A percentile compares a stretch with the other conserved stretches of the same genome.
These are phyloP conservation scores for Sturnira hondurensis DNA, from an alignment of 2,113 vertebrate species.

Conservation along the genomic window DNA sequence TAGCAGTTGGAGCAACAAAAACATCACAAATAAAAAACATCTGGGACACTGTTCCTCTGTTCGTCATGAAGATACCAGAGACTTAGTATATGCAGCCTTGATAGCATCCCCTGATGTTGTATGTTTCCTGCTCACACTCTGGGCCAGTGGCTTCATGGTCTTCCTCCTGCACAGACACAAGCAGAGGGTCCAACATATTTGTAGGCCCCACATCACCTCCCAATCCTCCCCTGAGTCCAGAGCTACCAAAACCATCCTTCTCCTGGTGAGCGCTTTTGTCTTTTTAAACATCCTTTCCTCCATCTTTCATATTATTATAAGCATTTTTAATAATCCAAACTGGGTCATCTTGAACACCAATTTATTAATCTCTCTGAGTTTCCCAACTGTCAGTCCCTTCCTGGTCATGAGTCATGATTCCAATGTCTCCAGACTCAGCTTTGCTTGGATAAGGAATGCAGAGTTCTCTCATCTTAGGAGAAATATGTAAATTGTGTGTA, in stretches of 20 bases:
- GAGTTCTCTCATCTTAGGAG: too few relatives aligned
- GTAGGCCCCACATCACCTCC: fast-evolving
- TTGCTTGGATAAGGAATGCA: neutral
- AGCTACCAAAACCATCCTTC: neutral
- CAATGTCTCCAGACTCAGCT: neutral
- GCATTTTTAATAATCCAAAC: neutral
- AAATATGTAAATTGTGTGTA: neutral
- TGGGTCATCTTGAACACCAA: fast-evolving
- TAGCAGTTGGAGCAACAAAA: neutral
- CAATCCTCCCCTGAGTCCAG: neutral
- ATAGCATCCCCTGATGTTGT: neutral
- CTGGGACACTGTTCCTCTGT: neutral
- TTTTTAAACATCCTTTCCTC: neutral
- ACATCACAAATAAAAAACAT: neutral
- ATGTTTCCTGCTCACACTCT: neutral
- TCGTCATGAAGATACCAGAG: fast-evolving
- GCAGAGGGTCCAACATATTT: neutral
- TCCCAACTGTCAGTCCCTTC: neutral
- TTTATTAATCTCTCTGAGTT: neutral
- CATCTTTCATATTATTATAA: neutral
- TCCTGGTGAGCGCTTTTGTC: neutral
- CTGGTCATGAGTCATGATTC: neutral
- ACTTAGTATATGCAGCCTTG: neutral
- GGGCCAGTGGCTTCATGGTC: neutral
- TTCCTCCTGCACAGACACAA: neutral